Conservation (phyloP, 2,888 invertebrate species). For the Trissoscelio sp. region DNA sequence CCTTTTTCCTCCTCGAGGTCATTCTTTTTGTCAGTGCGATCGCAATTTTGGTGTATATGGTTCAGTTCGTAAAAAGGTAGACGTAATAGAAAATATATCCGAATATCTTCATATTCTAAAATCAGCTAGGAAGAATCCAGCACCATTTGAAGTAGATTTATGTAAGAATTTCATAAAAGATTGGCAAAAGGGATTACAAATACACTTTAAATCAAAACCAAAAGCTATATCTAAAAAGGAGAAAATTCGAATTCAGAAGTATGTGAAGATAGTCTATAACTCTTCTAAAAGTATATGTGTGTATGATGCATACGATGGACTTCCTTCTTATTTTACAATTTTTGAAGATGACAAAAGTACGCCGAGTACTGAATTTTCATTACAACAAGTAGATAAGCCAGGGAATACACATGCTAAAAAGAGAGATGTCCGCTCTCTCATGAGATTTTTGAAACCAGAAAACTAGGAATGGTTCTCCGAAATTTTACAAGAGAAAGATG, state of each 20-base stretch:
- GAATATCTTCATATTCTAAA: background rate
- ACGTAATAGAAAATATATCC: background rate
- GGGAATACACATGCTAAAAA: background rate
- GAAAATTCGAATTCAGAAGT: no score
- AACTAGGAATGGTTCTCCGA: background rate
- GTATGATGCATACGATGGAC: no score
- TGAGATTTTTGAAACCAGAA: no score
- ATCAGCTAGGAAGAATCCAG: background rate
- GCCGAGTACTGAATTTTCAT: background rate
- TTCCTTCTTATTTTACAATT: no score
- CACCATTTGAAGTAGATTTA: no score
- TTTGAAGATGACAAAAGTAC: background rate
- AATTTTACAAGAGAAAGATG: no score
- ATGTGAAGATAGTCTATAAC: no score
- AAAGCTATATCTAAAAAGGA: no score
- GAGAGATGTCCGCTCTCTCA: constrained; percentile 1
- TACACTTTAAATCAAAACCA: no score
- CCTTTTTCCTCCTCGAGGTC: background rate
- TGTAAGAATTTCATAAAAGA: constrained; percentile 9
- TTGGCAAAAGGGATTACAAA: constrained; percentile 7
- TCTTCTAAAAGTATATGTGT: no score
- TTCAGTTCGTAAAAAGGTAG: background rate
- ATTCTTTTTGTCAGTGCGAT: constrained; percentile 1
- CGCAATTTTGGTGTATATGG: background rate
- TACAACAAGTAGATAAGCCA: constrained; percentile 1